Evolutionary conservation across 1,140 invertebrate genomes (phyloP).

Genomic region (Probaryconus sp.): DNA sequence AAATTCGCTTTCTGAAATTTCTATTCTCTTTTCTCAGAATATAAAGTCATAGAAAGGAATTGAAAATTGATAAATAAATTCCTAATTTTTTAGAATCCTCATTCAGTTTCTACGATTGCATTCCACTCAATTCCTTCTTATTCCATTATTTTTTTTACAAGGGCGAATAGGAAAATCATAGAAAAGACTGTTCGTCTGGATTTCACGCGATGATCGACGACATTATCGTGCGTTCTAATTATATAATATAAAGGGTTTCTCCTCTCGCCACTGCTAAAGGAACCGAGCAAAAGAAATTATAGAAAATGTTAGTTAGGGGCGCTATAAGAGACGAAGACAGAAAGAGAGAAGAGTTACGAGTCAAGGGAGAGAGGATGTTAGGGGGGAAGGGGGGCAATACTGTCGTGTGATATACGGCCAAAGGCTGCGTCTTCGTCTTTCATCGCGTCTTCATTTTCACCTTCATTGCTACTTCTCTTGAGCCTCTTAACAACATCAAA

Average conservation of each 20-base stretch:
- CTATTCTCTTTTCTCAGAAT: too few relatives aligned
- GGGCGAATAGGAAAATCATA: too few relatives aligned
- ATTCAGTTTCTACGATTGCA: too few relatives aligned
- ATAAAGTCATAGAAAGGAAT: too few relatives aligned
- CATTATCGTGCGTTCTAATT: constrained; percentile 65
- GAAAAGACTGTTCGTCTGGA: too few relatives aligned
- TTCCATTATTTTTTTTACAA: too few relatives aligned
- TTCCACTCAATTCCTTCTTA: too few relatives aligned
- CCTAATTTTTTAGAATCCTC: too few relatives aligned
- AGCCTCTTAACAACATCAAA: constrained; percentile 33
- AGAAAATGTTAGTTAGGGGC: constrained; percentile 19
- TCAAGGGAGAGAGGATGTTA: too few relatives aligned
- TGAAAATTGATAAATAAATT: too few relatives aligned
- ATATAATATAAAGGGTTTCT: constrained; percentile 58
- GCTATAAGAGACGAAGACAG: constrained; percentile 35
- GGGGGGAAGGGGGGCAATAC: too few relatives aligned
- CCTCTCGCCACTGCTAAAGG: neutral
- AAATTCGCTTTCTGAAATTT: too few relatives aligned
- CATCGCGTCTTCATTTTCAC: constrained; percentile 64
- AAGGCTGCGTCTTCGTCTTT: constrained; percentile 71
- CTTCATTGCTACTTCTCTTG: constrained; percentile 1
- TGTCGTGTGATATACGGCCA: constrained; percentile 73
- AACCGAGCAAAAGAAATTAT: constrained; percentile 28
- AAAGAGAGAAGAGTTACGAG: constrained; percentile 40
- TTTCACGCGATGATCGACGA: constrained; percentile 2